phyloP scores from a whole-genome alignment of 2,113 vertebrate species.

The Nothocercus julius region DNA sequence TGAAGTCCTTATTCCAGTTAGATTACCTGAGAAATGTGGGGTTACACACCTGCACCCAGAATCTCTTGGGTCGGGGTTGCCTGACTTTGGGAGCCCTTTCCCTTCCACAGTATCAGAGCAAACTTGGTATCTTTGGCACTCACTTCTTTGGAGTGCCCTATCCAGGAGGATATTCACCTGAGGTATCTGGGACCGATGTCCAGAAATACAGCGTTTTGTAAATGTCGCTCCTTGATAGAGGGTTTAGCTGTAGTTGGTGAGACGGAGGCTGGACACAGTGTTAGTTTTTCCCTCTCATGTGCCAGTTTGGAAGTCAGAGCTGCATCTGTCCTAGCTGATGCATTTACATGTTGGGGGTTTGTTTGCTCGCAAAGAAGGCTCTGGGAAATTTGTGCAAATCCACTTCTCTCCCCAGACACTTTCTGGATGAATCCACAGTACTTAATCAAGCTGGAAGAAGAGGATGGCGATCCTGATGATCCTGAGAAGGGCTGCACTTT shows the following conservation, averaged over 20 bases:
- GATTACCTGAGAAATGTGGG: neutral
- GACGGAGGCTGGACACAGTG: neutral
- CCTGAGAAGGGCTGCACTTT: conserved; percentile 89
- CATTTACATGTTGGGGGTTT: rapidly evolving
- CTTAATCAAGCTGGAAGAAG: conserved; percentile 88
- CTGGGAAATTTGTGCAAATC: conserved; percentile 4
- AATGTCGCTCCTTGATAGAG: neutral
- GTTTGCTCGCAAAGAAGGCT: neutral
- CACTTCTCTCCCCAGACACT: conserved; percentile 78
- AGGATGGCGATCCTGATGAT: conserved; percentile 89
- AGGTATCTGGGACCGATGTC: neutral
- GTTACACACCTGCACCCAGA: neutral
- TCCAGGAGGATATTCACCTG: neutral
- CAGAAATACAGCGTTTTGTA: neutral
- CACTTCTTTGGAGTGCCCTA: neutral
- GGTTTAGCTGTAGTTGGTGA: neutral
- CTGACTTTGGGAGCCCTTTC: too few species aligned
- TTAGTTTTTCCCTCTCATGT: neutral
- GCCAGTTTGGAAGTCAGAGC: neutral
- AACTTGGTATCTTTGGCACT: neutral
- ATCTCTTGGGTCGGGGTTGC: neutral
- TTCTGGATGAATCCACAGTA: conserved; percentile 96
- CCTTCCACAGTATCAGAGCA: neutral
- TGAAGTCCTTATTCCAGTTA: neutral
- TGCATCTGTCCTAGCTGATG: neutral